A percentile compares a stretch with the other conserved stretches of the same genome.
These are phyloP conservation scores for Aporophyla nigra DNA, from an alignment of 2,888 invertebrate species.

Conservation along the genomic window DNA sequence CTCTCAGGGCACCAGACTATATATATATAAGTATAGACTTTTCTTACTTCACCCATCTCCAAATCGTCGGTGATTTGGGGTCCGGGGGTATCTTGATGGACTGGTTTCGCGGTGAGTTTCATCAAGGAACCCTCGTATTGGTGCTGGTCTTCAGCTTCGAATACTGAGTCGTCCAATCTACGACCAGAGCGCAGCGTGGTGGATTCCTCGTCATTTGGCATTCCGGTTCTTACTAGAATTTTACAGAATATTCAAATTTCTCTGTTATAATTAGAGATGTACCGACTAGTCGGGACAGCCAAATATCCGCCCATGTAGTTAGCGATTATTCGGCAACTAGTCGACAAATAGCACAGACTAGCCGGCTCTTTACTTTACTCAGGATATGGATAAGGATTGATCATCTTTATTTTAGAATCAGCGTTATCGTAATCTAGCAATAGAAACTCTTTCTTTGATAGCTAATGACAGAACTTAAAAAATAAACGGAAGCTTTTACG, in stretches of 20 bases:
- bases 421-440: not conserved
- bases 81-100: constrained; percentile 37
- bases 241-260: not conserved
- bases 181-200: constrained; percentile 72
- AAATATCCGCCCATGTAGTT: not conserved
- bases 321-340: not conserved
- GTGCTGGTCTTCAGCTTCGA: constrained; percentile 77
- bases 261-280: not conserved
- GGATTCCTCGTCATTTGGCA: constrained; percentile 63
- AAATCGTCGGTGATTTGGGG: constrained; percentile 53
- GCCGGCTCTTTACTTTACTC: not conserved
- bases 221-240: constrained; percentile 72
- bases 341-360: not conserved
- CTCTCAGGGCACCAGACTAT: no score
- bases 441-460: not conserved
- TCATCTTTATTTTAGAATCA: not conserved
- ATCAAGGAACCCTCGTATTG: constrained; percentile 82
- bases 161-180: constrained; percentile 80
- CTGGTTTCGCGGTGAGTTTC: constrained; percentile 79
- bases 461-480: not conserved
- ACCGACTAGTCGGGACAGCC: not conserved
- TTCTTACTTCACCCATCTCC: constrained; percentile 62
- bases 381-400: no score
- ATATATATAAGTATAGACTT: not conserved
- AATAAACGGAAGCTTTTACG: no score